A percentile compares a stretch with the other conserved stretches of the same genome.
Evolutionary conservation across 2,113 vertebrate genomes (phyloP).

Genomic region (Psilopogon haemacephalus): DNA sequence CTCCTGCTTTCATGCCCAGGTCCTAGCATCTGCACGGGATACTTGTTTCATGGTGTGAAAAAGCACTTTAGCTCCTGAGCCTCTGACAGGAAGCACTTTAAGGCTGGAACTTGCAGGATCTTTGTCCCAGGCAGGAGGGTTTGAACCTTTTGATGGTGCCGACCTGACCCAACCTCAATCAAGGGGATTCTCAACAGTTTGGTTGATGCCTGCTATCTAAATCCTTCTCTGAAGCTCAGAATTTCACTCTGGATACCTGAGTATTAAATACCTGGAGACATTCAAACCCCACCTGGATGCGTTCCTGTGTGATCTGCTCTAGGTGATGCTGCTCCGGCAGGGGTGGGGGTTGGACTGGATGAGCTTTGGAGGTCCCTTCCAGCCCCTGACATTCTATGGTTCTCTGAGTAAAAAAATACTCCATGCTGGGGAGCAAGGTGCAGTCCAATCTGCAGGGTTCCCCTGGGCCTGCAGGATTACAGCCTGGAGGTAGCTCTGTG

Average conservation of each 20-base stretch:
- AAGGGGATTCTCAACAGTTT: neutral
- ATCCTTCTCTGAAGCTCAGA: neutral
- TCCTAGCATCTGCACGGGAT: neutral
- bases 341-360: too few species aligned
- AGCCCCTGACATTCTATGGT: too few species aligned
- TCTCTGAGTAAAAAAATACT: neutral
- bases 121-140: neutral
- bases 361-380: too few species aligned
- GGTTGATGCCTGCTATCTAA: neutral
- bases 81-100: neutral
- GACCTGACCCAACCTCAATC: neutral
- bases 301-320: too few species aligned
- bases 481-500: neutral
- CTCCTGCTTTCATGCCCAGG: neutral
- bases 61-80: neutral
- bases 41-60: neutral
- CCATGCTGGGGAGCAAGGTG: neutral
- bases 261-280: neutral
- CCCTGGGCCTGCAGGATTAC: neutral
- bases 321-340: too few species aligned
- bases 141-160: neutral
- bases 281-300: too few species aligned
- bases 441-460: neutral
- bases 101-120: neutral
- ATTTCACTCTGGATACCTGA: neutral